Base-by-base conservation (phyloP, 23 tunicate genomes). In the Ciona savignyi region DNA sequence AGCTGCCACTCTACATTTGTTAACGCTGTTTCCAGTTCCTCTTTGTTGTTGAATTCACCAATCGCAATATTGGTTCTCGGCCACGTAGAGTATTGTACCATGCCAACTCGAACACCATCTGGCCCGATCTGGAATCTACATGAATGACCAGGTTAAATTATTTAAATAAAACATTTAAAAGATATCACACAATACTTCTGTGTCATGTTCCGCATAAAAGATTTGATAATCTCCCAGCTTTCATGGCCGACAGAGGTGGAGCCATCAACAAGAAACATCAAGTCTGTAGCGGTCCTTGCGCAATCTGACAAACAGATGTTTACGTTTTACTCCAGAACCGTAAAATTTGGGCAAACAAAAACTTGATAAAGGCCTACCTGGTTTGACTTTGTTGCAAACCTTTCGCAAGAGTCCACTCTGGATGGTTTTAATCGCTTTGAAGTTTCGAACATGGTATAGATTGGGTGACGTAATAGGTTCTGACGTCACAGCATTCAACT, bases 171-270 rank as follows among this genome's bases (percentile, higher is more conserved):
- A 25, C 26, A 63, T 25, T n/a, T n/a, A n/a, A 42, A 42, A 6
- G 56, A 42, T 42, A 42, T 42, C 35, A 42, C 56, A 9, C 56
- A 42, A 42, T 42, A 82, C 87, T 82, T 82, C 56, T 76, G 66
- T 19, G 94, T 87, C 31, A 87, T 83, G 71, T 87, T 87, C 35
- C 60, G 71, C 94, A 87, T 81, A 71, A 87, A 87, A 0, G 80
- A 49, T 71, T 87, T 80, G 1, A 81, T 78, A 23, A 81, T 48
- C 56, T 63, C 70, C 94, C 94, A 87, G 71, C 75, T 85, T 6
- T 71, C 69, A 30, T 72, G 61, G 1, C 94, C 94, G 20, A 87
- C 86, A 27, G 94, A 87, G 27, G 85, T 77, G 27, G 94, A 87
- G 9, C 94, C 80, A 35, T 87, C 94, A 30, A 87, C 74, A 62